Evolutionary conservation across 2,113 vertebrate genomes (phyloP), one percentile per base, ranked within the genome.

Genomic region (Microcebus jonahi): DNA sequence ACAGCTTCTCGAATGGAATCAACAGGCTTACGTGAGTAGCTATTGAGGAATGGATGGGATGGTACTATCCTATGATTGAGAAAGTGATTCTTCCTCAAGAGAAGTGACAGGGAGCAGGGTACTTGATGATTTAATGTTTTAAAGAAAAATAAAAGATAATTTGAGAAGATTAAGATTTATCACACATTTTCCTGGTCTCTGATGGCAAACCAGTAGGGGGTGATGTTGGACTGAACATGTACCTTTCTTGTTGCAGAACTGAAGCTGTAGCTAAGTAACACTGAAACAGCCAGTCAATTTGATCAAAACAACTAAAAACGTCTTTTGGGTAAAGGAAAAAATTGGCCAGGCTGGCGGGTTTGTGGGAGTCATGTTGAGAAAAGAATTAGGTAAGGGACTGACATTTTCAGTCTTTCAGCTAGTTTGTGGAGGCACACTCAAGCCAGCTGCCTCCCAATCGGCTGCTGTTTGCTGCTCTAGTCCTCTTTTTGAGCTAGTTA

Each of bases 1-100:
- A 99, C 99, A 0, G 98, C 99, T 61, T 99, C 99, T 12, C 98
- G 99, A 81, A 99, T 99, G 99, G 99, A 99, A 98, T 99, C 99
- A 87, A 99, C 98, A 70, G 99, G 99, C 23, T 94, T 97, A 94
- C 29, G 12, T 97, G 86, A 97, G 91, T 95, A 97, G 25, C 34
- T 93, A 27, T 34, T 82, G 45, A 88, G 45, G 23, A n/a, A 61
- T 57, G 12, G 65, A 94, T 21, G 23, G 8, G 6, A 75, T 91
- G 57, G 67, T 34, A 34, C 42, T 23, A n/a, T 86, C 21, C 50
- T 83, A 21, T 29, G 63, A 29, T n/a, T 67, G 29, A 48, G 59
- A 97, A 95, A 91, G 61, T 93, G 63, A 79, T 86, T 96, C 21
- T 95, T 97, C 20, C n/a, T 89, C 39, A 91, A 65, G 27, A 84